phyloP scores from a whole-genome alignment of 2,113 vertebrate species.

The Sialia sialis region DNA sequence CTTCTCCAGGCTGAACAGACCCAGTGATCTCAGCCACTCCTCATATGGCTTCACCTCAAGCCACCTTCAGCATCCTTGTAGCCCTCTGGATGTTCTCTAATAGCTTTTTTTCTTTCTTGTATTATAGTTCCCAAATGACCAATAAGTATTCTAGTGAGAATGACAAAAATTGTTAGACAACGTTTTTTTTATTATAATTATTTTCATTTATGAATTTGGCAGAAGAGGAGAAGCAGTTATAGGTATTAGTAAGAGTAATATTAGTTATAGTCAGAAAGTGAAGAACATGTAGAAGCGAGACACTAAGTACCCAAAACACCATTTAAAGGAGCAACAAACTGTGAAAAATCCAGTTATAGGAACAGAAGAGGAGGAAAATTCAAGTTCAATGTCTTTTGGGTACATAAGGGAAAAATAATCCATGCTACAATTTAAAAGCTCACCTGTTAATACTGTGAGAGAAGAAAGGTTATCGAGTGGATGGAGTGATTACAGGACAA shows the following conservation, averaged over 20 bases:
- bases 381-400: not conserved
- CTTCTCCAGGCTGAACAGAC: not conserved
- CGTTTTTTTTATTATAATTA: not conserved
- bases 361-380: not conserved
- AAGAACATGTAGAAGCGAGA: not conserved
- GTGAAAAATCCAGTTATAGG: not conserved
- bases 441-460: not conserved
- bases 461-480: not conserved
- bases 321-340: not conserved
- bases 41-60: rapidly evolving
- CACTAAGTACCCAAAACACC: not conserved
- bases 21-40: not conserved
- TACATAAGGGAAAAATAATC: not conserved
- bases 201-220: not conserved
- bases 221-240: not conserved
- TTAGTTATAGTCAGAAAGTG: not conserved
- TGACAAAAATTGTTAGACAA: not conserved
- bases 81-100: not conserved
- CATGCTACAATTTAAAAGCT: not conserved
- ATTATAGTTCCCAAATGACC: not conserved
- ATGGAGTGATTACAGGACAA: not conserved
- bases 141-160: not conserved
- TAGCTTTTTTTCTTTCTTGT: not conserved
- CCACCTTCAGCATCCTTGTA: not conserved
- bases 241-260: not conserved